Conservation (phyloP, 2,888 invertebrate genomes). For the Acronicta alni region DNA sequence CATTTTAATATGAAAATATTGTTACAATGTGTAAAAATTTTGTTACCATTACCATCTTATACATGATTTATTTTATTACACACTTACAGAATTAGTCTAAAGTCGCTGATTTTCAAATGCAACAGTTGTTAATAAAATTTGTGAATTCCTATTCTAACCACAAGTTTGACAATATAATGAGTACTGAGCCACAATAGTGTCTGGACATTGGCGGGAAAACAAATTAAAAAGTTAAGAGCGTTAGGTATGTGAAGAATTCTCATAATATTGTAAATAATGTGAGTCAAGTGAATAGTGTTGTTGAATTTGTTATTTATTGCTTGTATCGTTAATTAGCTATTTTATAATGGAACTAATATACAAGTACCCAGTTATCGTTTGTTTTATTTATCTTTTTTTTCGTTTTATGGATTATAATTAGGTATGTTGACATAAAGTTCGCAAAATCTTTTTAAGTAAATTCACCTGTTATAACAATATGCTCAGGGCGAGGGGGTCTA, state of each 20-base stretch:
- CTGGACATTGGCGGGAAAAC: slow-evolving; percentile 20
- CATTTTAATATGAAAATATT: slow-evolving; percentile 1
- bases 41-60: background rate
- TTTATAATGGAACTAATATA: slow-evolving; percentile 84
- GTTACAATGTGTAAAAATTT: too few relatives aligned
- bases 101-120: slow-evolving; percentile 24
- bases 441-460: too few relatives aligned
- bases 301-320: slow-evolving; percentile 87
- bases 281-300: slow-evolving; percentile 80
- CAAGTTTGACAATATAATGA: slow-evolving; percentile 51
- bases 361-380: slow-evolving; percentile 73
- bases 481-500: too few relatives aligned
- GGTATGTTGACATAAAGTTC: too few relatives aligned
- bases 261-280: slow-evolving; percentile 76
- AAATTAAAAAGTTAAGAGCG: slow-evolving; percentile 21
- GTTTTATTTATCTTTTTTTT: slow-evolving; percentile 66
- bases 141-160: slow-evolving; percentile 32
- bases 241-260: slow-evolving; percentile 67
- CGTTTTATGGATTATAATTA: background rate
- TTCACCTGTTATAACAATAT: too few relatives aligned
- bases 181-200: slow-evolving; percentile 39
- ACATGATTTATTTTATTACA: slow-evolving; percentile 3
- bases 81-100: background rate
- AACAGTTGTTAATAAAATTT: slow-evolving; percentile 12
- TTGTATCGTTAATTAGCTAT: slow-evolving; percentile 83